Evolutionary conservation across 2,888 invertebrate genomes (phyloP).

Genomic region (Cepaea hortensis): DNA sequence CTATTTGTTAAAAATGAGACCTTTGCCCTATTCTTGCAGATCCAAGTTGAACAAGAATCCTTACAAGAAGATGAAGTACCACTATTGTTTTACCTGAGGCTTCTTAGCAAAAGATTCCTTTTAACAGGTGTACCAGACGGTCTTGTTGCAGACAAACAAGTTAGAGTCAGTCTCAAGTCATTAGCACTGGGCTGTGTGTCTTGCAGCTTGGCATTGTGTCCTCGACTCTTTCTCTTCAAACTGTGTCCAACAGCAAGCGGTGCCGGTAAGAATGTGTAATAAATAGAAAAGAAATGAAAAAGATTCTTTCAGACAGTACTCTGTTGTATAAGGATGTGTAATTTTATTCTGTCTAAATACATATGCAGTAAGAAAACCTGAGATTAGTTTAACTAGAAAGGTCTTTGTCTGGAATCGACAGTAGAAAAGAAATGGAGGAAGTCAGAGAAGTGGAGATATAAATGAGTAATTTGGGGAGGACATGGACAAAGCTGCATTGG

Average conservation of each 20-base stretch:
- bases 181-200: slow-evolving; percentile 89
- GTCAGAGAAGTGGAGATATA: too few relatives aligned
- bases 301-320: too few relatives aligned
- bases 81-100: slow-evolving; percentile 84
- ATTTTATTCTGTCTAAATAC: not conserved
- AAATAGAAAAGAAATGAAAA: not conserved
- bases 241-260: slow-evolving; percentile 71
- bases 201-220: slow-evolving; percentile 85
- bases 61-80: slow-evolving; percentile 81
- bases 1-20: not conserved
- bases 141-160: slow-evolving; percentile 83
- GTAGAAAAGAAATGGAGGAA: too few relatives aligned
- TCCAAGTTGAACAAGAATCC: slow-evolving; percentile 42
- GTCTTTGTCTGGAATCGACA: too few relatives aligned
- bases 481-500: too few relatives aligned
- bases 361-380: too few relatives aligned
- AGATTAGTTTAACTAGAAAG: too few relatives aligned
- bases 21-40: slow-evolving; percentile 2
- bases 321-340: too few relatives aligned
- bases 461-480: too few relatives aligned
- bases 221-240: slow-evolving; percentile 83
- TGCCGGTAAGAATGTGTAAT: slow-evolving; percentile 41
- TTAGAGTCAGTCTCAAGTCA: slow-evolving; percentile 93
- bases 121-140: slow-evolving; percentile 80
- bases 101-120: slow-evolving; percentile 85